Evolutionary conservation across 2,797 vertebrate genomes (phyloP).

Genomic region (Melanotaenia pygmaea): DNA sequence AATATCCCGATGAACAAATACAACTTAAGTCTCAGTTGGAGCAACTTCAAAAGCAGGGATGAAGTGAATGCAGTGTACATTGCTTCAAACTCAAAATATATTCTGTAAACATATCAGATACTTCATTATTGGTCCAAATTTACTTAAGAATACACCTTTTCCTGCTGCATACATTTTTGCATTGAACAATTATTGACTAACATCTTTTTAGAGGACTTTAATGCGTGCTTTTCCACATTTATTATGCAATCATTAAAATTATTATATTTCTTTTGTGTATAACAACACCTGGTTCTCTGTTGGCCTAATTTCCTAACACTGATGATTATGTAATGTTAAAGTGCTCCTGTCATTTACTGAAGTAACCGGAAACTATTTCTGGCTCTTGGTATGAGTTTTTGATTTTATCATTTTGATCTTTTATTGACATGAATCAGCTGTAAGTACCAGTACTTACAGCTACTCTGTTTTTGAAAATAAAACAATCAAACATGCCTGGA

Average conservation of each 20-base stretch:
- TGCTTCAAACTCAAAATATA: neutral
- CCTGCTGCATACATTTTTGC: neutral
- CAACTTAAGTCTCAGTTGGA: neutral
- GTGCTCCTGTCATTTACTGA: slow-evolving; percentile 42
- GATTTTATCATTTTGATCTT: slow-evolving; percentile 32
- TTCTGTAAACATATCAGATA: neutral
- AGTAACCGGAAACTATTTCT: slow-evolving; percentile 41
- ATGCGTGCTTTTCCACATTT: slow-evolving; percentile 15
- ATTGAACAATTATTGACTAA: neutral
- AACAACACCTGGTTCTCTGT: slow-evolving; percentile 45
- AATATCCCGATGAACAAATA: neutral
- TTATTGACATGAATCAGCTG: slow-evolving; percentile 27
- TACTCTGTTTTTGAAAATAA: slow-evolving; percentile 11
- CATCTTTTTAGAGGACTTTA: slow-evolving; percentile 14
- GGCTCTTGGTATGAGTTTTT: slow-evolving; percentile 39
- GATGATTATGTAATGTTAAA: slow-evolving; percentile 44
- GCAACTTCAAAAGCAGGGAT: neutral
- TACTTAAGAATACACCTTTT: neutral
- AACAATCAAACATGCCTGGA: slow-evolving; percentile 21
- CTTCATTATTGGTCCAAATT: neutral
- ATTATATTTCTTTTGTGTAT: slow-evolving; percentile 15
- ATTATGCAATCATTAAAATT: slow-evolving; percentile 21
- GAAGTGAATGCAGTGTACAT: neutral
- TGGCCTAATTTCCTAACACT: slow-evolving; percentile 35
- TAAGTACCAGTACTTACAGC: too few relatives aligned